Evolutionary conservation across 2,888 invertebrate species (phyloP).

Genomic region (Rotaria sp.): DNA sequence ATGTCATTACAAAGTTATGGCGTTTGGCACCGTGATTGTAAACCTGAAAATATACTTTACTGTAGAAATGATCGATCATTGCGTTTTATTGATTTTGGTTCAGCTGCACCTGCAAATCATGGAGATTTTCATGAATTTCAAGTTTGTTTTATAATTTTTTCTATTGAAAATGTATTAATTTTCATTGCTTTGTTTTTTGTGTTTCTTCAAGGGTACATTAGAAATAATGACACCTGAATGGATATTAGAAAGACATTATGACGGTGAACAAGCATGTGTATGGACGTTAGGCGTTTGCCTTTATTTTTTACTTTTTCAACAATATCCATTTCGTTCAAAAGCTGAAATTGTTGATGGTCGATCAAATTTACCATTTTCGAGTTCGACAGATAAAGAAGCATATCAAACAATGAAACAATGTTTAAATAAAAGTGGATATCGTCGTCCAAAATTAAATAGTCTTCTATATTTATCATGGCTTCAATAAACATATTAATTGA

Average conservation of each 20-base stretch:
- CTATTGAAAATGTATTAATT: too few relatives aligned
- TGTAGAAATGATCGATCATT: constrained; percentile 6
- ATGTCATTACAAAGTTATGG: background rate
- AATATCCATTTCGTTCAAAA: constrained; percentile 20
- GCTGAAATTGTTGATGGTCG: background rate
- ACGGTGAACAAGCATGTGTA: constrained; percentile 16
- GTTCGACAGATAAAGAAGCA: background rate
- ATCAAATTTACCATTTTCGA: background rate
- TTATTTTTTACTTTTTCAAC: constrained; percentile 25
- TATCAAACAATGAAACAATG: background rate
- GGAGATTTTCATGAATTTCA: background rate
- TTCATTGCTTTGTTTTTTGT: background rate
- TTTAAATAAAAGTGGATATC: background rate
- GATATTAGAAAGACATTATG: background rate
- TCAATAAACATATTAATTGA: background rate
- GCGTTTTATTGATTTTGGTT: constrained; percentile 26
- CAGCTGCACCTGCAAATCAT: background rate
- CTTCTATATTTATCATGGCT: background rate
- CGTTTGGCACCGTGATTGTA: constrained; percentile 27
- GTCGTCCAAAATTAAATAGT: background rate
- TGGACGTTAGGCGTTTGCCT: background rate
- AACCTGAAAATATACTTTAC: background rate
- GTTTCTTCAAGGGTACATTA: background rate
- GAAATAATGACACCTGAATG: constrained; percentile 8
- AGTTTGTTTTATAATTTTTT: background rate